phyloP scores from a whole-genome alignment of 1,140 invertebrate genomes.

The Chrysoperla carnea region DNA sequence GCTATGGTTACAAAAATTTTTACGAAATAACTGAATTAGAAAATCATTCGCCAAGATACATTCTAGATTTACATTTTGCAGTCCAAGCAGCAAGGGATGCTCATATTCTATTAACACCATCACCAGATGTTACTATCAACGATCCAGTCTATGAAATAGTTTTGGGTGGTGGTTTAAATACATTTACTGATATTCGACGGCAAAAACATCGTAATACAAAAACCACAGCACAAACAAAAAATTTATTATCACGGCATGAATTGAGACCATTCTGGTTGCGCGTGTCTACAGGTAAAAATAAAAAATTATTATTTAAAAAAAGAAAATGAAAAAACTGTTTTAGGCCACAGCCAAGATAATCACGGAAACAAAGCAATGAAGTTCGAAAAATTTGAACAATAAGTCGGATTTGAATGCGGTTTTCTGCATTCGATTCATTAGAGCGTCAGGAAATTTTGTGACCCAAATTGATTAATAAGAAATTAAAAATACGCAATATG shows the following conservation, averaged over 20 bases:
- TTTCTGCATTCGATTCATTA: no score
- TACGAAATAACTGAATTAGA: constrained; percentile 17
- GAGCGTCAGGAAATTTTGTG: no score
- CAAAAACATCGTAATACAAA: constrained; percentile 27
- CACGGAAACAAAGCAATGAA: no score
- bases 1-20: constrained; percentile 28
- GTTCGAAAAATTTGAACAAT: no score
- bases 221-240: constrained; percentile 23
- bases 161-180: constrained; percentile 37
- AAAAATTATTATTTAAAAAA: not conserved
- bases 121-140: constrained; percentile 14
- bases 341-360: no score
- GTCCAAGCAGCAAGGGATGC: constrained; percentile 36
- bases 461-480: no score
- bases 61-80: constrained; percentile 33
- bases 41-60: constrained; percentile 11
- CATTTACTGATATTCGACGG: constrained; percentile 35
- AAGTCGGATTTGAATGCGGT: no score
- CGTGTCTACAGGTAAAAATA: constrained; percentile 24
- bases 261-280: constrained; percentile 35
- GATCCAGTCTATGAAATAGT: constrained; percentile 42
- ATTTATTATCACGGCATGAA: constrained; percentile 29
- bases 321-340: no score
- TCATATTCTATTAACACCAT: constrained; percentile 33
- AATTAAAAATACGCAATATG: no score